Percentiles rank a stretch among this genome's conserved stretches.
Evolutionary conservation across 2,113 vertebrate genomes (phyloP).

Genomic region (Lynx canadensis): DNA sequence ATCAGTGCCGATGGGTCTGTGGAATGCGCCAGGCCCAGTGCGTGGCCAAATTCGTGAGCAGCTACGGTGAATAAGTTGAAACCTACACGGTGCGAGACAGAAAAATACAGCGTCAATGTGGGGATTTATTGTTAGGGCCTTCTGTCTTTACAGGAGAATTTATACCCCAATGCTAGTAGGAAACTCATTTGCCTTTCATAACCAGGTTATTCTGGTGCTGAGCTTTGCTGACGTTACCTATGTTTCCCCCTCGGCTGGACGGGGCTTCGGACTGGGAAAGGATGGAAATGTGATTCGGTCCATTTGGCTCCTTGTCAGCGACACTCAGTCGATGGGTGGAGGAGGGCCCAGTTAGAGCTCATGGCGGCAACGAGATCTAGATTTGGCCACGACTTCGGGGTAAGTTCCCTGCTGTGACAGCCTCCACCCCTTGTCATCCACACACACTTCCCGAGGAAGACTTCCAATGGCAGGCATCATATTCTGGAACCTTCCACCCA

Average conservation of each 20-base stretch:
- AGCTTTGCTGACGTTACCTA: background rate
- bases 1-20: constrained; percentile 86
- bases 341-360: background rate
- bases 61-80: constrained; percentile 85
- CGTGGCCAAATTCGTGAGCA: constrained; percentile 88
- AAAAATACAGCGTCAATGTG: background rate
- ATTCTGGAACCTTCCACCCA: background rate
- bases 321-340: background rate
- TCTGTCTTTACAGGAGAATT: background rate
- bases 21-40: constrained; percentile 87
- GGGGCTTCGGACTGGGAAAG: no score
- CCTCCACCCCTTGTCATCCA: background rate
- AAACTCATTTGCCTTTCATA: background rate
- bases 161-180: background rate
- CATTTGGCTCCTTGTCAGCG: background rate
- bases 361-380: background rate
- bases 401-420: no score
- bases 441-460: background rate
- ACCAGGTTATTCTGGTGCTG: background rate
- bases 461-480: background rate
- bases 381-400: background rate
- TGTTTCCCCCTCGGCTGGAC: background rate
- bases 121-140: background rate
- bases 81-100: constrained; percentile 75
- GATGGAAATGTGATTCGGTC: background rate